Evolutionary conservation across 1,140 invertebrate genomes (phyloP).

Genomic region (Monochamus saltuarius): DNA sequence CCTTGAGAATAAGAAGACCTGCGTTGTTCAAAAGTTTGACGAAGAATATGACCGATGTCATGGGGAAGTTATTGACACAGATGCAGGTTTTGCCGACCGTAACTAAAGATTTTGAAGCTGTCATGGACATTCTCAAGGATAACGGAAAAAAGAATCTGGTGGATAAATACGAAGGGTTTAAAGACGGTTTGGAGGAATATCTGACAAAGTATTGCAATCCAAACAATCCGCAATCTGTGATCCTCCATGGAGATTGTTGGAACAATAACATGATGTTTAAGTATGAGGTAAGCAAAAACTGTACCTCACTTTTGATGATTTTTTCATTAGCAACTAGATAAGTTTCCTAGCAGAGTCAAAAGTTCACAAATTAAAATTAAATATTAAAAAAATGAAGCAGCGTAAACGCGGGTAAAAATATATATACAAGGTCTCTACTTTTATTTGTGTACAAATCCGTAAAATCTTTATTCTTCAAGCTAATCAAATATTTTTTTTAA

Average conservation of each 20-base stretch:
- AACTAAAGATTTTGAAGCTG: slow-evolving; percentile 12
- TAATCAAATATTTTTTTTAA: too few species aligned
- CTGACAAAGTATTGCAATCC: slow-evolving; percentile 17
- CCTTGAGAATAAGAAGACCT: slow-evolving; percentile 52
- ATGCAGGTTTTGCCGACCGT: slow-evolving; percentile 18
- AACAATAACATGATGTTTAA: slow-evolving; percentile 60
- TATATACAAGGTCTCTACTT: too few species aligned
- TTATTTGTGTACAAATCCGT: too few species aligned
- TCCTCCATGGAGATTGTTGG: slow-evolving; percentile 59
- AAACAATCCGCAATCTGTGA: slow-evolving; percentile 38
- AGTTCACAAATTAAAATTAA: too few species aligned
- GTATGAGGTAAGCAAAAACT: slow-evolving; percentile 44
- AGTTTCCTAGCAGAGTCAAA: too few species aligned
- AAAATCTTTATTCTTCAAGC: too few species aligned
- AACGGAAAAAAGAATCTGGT: slow-evolving; percentile 6
- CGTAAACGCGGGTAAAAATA: too few species aligned
- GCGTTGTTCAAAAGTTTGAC: slow-evolving; percentile 42
- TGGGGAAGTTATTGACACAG: slow-evolving; percentile 24
- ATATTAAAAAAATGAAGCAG: too few species aligned
- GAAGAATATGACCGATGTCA: slow-evolving; percentile 39
- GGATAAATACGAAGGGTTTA: slow-evolving; percentile 21
- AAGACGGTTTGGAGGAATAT: slow-evolving; percentile 23
- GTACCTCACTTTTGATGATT: too few species aligned
- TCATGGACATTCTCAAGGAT: slow-evolving; percentile 16
- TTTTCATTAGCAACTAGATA: too few species aligned